Base-by-base conservation (phyloP, 2,113 vertebrate species). In the Recurvirostra avosetta region DNA sequence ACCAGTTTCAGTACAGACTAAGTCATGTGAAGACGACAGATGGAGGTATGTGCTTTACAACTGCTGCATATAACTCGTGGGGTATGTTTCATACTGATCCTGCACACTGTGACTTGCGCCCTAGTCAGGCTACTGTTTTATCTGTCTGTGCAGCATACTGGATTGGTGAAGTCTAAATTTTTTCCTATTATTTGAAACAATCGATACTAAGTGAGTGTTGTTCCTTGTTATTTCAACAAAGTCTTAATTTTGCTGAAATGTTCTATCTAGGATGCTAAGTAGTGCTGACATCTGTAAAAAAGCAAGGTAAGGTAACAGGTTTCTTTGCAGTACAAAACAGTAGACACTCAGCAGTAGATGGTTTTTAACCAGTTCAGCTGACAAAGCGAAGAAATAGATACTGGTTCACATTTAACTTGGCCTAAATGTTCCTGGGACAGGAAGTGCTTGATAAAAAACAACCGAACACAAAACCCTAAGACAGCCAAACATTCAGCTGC, bases 41-140 rank as follows among this genome's bases (percentile, higher is more conserved):
- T 93, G 96, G 58, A 98, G 98, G 99, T 99, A 98, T 92, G 77
- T 91, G 19, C 87, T 75, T 97, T 94, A 49, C 50, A 79, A 21
- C 29, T 71, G 15, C 71, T 83, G 5, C n/a, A n/a, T 61, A 0
- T 83, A 73, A 66, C 67, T 88, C 2, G 1, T 50, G 22, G 38
- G 36, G 22, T 71, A 4, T 86, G 36, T 79, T 61, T 52, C 50
- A 65, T 21, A 36, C 34, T 77, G n/a, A n/a, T 53, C 41, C 26
- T 83, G 58, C 38, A 66, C 3, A 16, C 17, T 7, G 22, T 83
- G 45, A 55, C 15, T 65, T 53, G 22, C 6, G 3, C 53, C 32
- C 74, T 70, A 29, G 40, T 18, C 15, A 6, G 15, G 25, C 11
- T 92, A 8, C 67, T 70, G 7, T 84, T 93, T 66, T 56, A 21